A percentile compares a stretch with the other conserved stretches of the same genome.
phyloP scores from a whole-genome alignment of 2,797 vertebrate species.

The Girardinus metallicus region DNA sequence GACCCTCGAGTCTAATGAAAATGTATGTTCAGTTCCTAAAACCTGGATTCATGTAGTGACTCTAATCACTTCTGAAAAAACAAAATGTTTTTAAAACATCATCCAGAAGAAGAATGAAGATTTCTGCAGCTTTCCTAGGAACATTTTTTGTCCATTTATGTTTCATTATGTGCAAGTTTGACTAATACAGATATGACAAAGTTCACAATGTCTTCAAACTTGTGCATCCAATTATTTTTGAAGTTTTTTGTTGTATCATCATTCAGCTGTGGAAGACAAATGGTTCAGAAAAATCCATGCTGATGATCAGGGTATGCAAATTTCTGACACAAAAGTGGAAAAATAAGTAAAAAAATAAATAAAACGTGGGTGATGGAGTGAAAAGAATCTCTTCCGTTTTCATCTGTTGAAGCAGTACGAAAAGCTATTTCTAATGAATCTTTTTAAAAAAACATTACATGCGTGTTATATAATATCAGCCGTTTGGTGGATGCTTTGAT shows the following conservation, averaged over 20 bases:
- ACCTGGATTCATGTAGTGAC: neutral
- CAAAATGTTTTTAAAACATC: neutral
- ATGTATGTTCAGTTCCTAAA: neutral
- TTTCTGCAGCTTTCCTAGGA: neutral
- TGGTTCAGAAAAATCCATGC: neutral
- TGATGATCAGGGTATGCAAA: neutral
- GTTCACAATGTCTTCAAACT: neutral
- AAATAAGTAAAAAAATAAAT: neutral
- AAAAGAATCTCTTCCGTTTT: slow-evolving; percentile 19
- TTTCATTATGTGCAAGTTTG: neutral
- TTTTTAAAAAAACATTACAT: slow-evolving; percentile 1
- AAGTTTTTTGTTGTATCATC: neutral
- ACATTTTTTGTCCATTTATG: neutral
- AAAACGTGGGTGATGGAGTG: neutral
- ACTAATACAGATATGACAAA: neutral
- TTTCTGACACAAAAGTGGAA: neutral
- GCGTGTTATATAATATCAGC: slow-evolving; percentile 35
- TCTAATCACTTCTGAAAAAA: neutral
- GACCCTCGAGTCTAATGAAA: neutral
- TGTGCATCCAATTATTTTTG: neutral
- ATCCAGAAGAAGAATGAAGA: neutral
- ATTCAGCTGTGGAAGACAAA: neutral
- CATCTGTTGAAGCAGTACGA: slow-evolving; percentile 36
- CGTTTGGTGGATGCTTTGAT: slow-evolving; percentile 34
- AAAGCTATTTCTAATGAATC: slow-evolving; percentile 23